Percentiles rank a stretch among this genome's conserved stretches.
Conservation (phyloP, 2,113 vertebrate species). For the Neomonachus schauinslandi region DNA sequence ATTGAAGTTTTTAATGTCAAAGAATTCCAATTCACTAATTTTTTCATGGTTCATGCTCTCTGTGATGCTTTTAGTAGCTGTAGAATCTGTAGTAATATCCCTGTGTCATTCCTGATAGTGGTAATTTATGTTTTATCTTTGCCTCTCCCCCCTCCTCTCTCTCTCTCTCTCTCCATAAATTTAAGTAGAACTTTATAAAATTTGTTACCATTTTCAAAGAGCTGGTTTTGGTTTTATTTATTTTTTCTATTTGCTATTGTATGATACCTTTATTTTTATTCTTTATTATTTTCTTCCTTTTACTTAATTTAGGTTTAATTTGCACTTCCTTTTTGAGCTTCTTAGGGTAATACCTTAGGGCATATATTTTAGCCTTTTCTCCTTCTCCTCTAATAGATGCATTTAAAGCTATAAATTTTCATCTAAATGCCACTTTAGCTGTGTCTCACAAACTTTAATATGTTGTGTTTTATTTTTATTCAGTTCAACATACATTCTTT, state of each 20-base stretch:
- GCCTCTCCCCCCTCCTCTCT: background rate
- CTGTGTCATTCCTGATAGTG: background rate
- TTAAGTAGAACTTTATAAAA: background rate
- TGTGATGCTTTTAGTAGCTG: background rate
- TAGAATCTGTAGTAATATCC: background rate
- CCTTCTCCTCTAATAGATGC: background rate
- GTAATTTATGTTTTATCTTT: background rate
- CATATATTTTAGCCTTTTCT: background rate
- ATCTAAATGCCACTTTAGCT: background rate
- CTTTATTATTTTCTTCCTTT: background rate
- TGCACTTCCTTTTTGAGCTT: background rate
- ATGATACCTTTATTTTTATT: background rate
- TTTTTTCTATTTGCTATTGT: background rate
- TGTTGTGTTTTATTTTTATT: constrained; percentile 9
- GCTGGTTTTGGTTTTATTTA: background rate
- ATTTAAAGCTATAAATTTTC: background rate
- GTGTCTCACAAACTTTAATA: background rate
- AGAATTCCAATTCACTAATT: background rate
- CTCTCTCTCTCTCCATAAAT: background rate
- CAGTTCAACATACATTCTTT: background rate
- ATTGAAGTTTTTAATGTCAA: background rate
- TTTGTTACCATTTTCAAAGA: constrained; percentile 16
- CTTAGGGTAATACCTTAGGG: background rate
- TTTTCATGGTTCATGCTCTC: background rate
- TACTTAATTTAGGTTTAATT: background rate